Percentiles rank a stretch among this genome's conserved stretches.
Evolutionary conservation across 2,113 vertebrate species (phyloP).

Genomic region (Pseudolaguvia tuberculata): DNA sequence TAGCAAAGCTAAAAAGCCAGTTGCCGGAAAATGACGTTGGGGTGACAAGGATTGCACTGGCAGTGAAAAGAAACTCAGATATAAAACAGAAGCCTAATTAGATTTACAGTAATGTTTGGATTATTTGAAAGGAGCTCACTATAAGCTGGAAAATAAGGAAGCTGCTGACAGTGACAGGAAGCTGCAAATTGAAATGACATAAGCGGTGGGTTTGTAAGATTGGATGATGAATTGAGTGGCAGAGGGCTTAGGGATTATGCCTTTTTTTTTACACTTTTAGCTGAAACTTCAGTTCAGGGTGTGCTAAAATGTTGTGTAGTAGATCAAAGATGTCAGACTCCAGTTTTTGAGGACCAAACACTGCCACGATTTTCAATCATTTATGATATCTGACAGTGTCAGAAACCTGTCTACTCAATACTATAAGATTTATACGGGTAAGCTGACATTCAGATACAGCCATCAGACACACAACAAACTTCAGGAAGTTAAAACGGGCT

Average conservation of each 20-base stretch:
- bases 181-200: neutral
- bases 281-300: constrained; percentile 18
- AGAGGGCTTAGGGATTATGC: constrained; percentile 15
- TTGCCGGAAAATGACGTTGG: neutral
- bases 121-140: constrained; percentile 5
- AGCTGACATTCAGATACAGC: neutral
- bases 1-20: neutral
- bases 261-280: constrained; percentile 17
- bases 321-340: constrained; percentile 29
- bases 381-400: neutral
- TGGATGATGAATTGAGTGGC: neutral
- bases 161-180: constrained; percentile 20
- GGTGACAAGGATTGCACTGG: neutral
- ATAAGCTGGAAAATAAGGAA: neutral
- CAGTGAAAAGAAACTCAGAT: neutral
- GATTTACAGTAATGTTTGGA: constrained; percentile 15
- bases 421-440: constrained; percentile 8
- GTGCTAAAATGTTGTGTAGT: constrained; percentile 22
- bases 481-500: neutral
- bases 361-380: constrained; percentile 32
- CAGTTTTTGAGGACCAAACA: constrained; percentile 28
- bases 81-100: constrained; percentile 14
- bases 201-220: neutral
- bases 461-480: neutral
- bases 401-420: neutral